Conservation (phyloP, 2,113 vertebrate species). For the Andinoacara biseriatus region DNA sequence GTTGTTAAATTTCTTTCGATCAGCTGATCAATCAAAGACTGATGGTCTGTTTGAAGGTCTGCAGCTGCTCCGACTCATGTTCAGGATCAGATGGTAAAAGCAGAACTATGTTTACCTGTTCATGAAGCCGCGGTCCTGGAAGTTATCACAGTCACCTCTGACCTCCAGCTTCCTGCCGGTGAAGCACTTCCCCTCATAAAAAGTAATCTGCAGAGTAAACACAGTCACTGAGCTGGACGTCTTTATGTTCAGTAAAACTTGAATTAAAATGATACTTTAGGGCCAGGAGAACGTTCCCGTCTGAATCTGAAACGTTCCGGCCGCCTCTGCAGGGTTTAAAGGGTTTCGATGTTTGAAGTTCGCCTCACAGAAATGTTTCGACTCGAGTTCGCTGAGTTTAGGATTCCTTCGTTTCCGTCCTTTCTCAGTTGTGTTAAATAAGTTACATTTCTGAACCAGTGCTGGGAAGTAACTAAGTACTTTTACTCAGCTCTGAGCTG, state of each 20-base stretch:
- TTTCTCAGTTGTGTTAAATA: accelerated
- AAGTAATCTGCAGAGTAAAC: constrained; percentile 80
- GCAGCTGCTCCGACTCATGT: neutral
- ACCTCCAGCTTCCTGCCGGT: constrained; percentile 89
- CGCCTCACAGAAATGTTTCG: no score
- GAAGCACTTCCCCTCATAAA: constrained; percentile 92
- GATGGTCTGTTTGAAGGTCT: neutral
- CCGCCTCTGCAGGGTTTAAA: no score
- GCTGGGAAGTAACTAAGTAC: neutral
- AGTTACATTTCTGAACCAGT: neutral
- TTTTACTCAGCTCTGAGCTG: neutral
- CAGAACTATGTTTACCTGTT: constrained; percentile 66
- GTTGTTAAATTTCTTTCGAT: accelerated
- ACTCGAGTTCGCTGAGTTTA: no score
- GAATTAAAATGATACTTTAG: accelerated
- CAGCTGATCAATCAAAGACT: neutral
- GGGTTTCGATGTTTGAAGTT: neutral
- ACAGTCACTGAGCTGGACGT: neutral
- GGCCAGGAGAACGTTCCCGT: accelerated
- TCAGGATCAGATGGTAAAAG: neutral
- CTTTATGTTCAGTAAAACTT: neutral
- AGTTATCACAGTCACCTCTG: constrained; percentile 88
- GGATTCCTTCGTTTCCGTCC: neutral
- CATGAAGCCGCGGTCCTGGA: constrained; percentile 92
- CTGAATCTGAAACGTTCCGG: neutral